Conservation (phyloP, 2,888 invertebrate species). For the Ennomos erosarius region DNA sequence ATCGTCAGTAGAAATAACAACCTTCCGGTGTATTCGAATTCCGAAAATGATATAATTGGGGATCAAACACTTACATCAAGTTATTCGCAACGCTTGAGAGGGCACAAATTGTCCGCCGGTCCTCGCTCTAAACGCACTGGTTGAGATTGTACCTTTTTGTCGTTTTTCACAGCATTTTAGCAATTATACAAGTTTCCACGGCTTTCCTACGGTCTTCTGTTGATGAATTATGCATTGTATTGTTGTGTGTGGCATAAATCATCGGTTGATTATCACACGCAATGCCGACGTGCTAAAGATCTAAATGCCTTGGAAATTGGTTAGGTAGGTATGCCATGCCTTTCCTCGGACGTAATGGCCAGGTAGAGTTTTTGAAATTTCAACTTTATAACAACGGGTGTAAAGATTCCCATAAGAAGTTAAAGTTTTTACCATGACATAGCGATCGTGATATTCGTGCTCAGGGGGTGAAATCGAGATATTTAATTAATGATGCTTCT, state of each 20-base stretch:
- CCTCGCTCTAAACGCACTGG: neutral
- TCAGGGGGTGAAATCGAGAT: slow-evolving; percentile 31
- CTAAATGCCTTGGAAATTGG: neutral
- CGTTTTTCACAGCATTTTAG: slow-evolving; percentile 4
- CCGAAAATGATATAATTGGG: slow-evolving; percentile 13
- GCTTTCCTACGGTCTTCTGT: slow-evolving; percentile 3
- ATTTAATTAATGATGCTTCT: slow-evolving; percentile 8
- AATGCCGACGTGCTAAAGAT: neutral
- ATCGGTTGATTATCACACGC: neutral
- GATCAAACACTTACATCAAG: slow-evolving; percentile 1
- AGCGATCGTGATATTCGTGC: neutral
- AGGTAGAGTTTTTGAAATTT: too few relatives aligned
- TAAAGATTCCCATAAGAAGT: too few relatives aligned
- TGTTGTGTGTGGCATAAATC: neutral
- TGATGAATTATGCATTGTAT: slow-evolving; percentile 1
- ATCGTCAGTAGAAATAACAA: neutral
- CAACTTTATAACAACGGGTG: too few relatives aligned
- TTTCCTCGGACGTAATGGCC: too few relatives aligned
- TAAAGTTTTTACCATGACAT: slow-evolving; percentile 6
- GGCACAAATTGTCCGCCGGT: slow-evolving; percentile 8
- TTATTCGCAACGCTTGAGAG: slow-evolving; percentile 17
- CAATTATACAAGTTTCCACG: slow-evolving; percentile 8
- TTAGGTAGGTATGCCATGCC: too few relatives aligned
- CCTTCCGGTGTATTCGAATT: slow-evolving; percentile 7
- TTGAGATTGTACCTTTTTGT: slow-evolving; percentile 5